phyloP scores from a whole-genome alignment of 2,113 vertebrate species.

The Crotophaga sulcirostris region DNA sequence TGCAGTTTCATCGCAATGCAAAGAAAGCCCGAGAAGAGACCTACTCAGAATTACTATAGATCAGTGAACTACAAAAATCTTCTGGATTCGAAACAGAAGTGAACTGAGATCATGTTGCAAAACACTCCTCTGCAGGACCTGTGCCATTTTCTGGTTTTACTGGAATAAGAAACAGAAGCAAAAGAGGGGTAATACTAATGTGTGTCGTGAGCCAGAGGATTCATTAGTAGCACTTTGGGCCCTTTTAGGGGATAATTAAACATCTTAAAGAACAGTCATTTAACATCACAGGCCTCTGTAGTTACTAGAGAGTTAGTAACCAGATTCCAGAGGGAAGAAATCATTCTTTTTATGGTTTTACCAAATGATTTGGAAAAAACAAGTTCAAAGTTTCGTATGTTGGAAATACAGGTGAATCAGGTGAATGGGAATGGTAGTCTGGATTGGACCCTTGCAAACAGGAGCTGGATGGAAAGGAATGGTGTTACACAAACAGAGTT shows the following conservation, averaged over 20 bases:
- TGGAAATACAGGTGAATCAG: background rate
- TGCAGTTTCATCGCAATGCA: fast-evolving
- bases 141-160: background rate
- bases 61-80: background rate
- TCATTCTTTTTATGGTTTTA: background rate
- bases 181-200: background rate
- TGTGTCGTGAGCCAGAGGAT: conserved; percentile 12
- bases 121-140: background rate
- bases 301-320: conserved; percentile 2
- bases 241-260: conserved; percentile 29
- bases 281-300: conserved; percentile 20
- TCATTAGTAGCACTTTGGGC: conserved; percentile 35
- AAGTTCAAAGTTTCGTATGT: background rate
- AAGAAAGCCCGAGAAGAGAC: background rate
- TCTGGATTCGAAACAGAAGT: background rate
- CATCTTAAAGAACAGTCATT: conserved; percentile 15
- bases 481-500: background rate
- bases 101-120: background rate
- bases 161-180: conserved; percentile 9
- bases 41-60: background rate
- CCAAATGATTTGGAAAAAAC: background rate
- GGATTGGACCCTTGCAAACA: background rate
- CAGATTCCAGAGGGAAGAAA: background rate
- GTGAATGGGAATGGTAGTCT: background rate
- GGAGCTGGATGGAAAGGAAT: background rate